phyloP scores from a whole-genome alignment of 1,140 invertebrate species.

The Streblospio benedicti region DNA sequence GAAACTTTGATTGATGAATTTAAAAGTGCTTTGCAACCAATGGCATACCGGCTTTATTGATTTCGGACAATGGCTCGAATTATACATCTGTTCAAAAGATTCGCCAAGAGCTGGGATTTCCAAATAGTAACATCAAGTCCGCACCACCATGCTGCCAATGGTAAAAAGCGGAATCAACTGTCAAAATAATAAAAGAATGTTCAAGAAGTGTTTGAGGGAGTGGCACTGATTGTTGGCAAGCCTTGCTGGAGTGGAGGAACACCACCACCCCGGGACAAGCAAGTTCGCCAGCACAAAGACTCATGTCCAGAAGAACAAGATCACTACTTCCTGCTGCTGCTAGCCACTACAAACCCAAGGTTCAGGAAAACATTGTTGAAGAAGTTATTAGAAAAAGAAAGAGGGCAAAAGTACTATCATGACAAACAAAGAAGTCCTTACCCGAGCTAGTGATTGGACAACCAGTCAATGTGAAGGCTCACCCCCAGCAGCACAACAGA shows the following conservation, averaged over 20 bases:
- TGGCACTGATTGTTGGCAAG: constrained; percentile 14
- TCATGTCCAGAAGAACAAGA: constrained; percentile 19
- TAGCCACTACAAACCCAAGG: too few species aligned
- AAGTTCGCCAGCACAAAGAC: constrained; percentile 21
- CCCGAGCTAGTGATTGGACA: too few species aligned
- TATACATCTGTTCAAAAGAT: constrained; percentile 23
- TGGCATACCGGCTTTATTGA: constrained; percentile 24
- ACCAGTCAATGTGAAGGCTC: too few species aligned
- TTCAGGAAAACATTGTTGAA: too few species aligned
- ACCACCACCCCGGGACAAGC: constrained; percentile 21
- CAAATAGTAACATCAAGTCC: constrained; percentile 21
- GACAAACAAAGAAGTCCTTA: too few species aligned
- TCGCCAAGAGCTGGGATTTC: constrained; percentile 22
- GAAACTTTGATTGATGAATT: too few species aligned
- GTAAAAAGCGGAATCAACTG: constrained; percentile 25
- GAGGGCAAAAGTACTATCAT: too few species aligned
- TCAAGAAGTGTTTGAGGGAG: constrained; percentile 20
- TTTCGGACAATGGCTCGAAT: too few species aligned
- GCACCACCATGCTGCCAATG: constrained; percentile 19
- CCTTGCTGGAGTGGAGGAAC: constrained; percentile 23
- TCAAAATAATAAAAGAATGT: constrained; percentile 23
- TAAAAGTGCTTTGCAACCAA: too few species aligned
- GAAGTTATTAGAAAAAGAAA: too few species aligned
- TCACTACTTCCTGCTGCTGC: constrained; percentile 23
- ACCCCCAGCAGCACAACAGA: too few species aligned